Conservation (phyloP, 2,113 vertebrate genomes). For the Ophiodon elongatus region DNA sequence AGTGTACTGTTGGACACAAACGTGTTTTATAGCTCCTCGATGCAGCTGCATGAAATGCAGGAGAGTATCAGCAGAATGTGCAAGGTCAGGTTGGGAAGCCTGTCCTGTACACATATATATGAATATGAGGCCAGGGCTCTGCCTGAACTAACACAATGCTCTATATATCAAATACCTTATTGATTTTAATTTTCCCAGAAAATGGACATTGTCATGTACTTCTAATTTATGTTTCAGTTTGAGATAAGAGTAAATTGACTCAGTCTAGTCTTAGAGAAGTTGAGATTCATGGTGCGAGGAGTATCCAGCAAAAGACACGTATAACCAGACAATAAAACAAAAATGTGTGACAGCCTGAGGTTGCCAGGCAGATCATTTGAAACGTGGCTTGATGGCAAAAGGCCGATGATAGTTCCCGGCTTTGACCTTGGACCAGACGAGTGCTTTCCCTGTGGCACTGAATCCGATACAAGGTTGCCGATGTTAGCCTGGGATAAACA, state of each 20-base stretch:
- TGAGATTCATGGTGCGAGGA: background rate
- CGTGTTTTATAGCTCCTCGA: background rate
- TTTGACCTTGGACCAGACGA: constrained; percentile 62
- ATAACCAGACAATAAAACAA: constrained; percentile 11
- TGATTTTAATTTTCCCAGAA: constrained; percentile 8
- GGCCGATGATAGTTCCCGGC: constrained; percentile 33
- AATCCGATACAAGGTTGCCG: constrained; percentile 59
- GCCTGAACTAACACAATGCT: background rate
- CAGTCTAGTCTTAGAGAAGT: background rate
- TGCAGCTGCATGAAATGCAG: background rate
- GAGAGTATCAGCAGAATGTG: background rate
- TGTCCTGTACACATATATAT: background rate
- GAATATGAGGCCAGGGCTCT: background rate
- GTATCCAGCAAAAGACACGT: background rate
- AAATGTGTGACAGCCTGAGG: constrained; percentile 21
- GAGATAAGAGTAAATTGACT: constrained; percentile 11
- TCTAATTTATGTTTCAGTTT: constrained; percentile 21
- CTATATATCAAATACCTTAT: background rate
- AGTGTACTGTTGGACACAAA: background rate
- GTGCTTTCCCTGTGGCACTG: constrained; percentile 50
- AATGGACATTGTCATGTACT: constrained; percentile 1
- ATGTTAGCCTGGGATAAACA: constrained; percentile 44
- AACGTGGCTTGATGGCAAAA: constrained; percentile 42
- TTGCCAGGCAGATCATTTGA: constrained; percentile 46
- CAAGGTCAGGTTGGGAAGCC: constrained; percentile 9